A percentile compares a stretch with the other conserved stretches of the same genome.
Conservation (phyloP, 2,797 vertebrate genomes). For the Sebastiscus albofasciatus region DNA sequence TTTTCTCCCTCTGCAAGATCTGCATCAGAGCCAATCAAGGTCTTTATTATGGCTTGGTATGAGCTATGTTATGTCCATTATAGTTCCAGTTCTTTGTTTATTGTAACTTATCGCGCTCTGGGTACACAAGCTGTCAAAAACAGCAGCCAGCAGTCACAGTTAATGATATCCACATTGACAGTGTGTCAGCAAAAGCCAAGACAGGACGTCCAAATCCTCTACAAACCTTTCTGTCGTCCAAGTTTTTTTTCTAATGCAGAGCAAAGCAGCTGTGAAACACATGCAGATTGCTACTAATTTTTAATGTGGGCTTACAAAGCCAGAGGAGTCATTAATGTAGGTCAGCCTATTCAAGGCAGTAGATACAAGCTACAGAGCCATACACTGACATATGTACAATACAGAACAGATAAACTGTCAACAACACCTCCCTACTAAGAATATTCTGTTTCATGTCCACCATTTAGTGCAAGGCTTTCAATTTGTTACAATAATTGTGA, state of each 20-base stretch:
- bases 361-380: background rate
- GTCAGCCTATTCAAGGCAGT: too few species aligned
- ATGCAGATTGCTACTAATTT: background rate
- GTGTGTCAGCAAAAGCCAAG: slow-evolving; percentile 19
- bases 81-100: slow-evolving; percentile 15
- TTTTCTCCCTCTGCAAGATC: background rate
- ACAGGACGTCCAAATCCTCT: slow-evolving; percentile 16
- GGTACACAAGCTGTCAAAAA: slow-evolving; percentile 44
- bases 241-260: background rate
- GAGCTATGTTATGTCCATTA: background rate
- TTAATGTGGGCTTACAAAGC: too few species aligned
- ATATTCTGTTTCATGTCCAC: background rate
- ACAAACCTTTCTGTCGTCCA: background rate
- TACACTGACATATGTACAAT: background rate
- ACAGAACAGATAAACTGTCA: background rate
- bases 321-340: too few species aligned
- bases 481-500: too few species aligned
- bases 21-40: slow-evolving; percentile 3
- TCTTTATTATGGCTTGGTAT: background rate
- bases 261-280: slow-evolving; percentile 6
- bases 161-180: slow-evolving; percentile 36
- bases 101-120: slow-evolving; percentile 15
- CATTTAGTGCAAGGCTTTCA: too few species aligned
- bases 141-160: slow-evolving; percentile 42
- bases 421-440: background rate